phyloP scores from a whole-genome alignment of 2,797 vertebrate species.

The Sardinella longiceps region DNA sequence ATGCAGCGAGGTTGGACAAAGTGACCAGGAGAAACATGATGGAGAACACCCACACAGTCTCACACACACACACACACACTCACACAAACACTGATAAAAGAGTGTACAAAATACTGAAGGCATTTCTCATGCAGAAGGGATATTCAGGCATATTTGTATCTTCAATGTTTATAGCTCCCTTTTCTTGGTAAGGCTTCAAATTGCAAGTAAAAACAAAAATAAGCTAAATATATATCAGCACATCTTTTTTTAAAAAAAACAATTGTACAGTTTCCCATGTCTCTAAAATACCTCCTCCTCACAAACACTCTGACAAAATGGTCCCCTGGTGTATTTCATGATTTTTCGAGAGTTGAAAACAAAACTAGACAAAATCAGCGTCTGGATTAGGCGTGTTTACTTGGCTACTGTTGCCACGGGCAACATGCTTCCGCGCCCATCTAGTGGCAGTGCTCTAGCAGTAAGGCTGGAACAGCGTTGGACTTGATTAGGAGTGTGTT shows the following conservation, averaged over 20 bases:
- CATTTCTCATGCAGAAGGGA: constrained; percentile 70
- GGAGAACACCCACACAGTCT: constrained; percentile 18
- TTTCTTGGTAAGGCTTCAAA: constrained; percentile 71
- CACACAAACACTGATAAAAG: constrained; percentile 47
- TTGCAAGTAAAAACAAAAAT: constrained; percentile 59
- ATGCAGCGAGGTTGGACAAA: constrained; percentile 31
- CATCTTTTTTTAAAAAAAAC: constrained; percentile 43
- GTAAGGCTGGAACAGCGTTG: constrained; percentile 66
- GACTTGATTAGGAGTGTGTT: background rate
- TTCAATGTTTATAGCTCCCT: constrained; percentile 24
- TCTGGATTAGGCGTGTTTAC: background rate
- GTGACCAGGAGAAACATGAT: background rate
- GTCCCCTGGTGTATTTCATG: constrained; percentile 34
- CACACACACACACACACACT: constrained; percentile 37
- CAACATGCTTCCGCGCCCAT: constrained; percentile 42
- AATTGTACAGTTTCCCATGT: constrained; percentile 55
- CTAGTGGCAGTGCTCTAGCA: constrained; percentile 74
- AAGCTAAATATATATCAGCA: constrained; percentile 33
- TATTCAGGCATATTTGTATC: constrained; percentile 42
- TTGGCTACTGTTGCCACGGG: constrained; percentile 37
- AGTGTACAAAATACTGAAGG: constrained; percentile 66
- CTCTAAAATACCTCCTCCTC: constrained; percentile 46
- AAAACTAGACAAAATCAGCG: background rate
- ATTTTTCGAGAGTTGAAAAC: background rate
- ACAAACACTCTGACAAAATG: constrained; percentile 27